Conservation (phyloP, 2,888 invertebrate species). For the Clostera curtula region DNA sequence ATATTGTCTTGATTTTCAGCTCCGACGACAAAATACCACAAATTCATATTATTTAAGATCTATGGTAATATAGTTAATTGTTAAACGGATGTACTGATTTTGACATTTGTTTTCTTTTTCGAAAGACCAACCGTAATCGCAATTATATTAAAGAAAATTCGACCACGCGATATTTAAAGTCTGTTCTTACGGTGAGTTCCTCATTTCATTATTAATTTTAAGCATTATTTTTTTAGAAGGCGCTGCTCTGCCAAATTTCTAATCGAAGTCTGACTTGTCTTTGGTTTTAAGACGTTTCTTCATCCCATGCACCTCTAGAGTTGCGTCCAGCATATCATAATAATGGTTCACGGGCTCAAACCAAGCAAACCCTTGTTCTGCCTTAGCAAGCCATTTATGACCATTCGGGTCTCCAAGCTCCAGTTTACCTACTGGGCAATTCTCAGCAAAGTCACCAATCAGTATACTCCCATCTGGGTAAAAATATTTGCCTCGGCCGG, state of each 20-base stretch:
- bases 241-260: not conserved
- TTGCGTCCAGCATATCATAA: slow-evolving; percentile 46
- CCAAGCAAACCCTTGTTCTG: slow-evolving; percentile 53
- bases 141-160: too few species aligned
- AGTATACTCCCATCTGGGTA: slow-evolving; percentile 69
- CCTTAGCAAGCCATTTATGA: slow-evolving; percentile 67
- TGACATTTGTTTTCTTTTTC: too few species aligned
- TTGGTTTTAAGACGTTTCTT: slow-evolving; percentile 16
- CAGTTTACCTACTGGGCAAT: slow-evolving; percentile 60
- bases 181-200: too few species aligned
- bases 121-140: too few species aligned
- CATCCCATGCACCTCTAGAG: slow-evolving; percentile 18
- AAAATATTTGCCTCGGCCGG: slow-evolving; percentile 60
- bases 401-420: slow-evolving; percentile 67
- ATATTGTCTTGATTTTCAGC: too few species aligned
- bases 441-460: slow-evolving; percentile 62
- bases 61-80: too few species aligned
- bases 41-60: too few species aligned
- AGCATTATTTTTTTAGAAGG: too few species aligned
- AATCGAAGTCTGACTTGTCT: not conserved
- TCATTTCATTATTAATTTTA: too few species aligned
- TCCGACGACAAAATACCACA: too few species aligned
- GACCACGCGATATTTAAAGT: too few species aligned
- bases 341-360: slow-evolving; percentile 57
- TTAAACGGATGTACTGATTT: too few species aligned